Evolutionary conservation across 2,113 vertebrate genomes (phyloP).

Genomic region (Dermatemys mawii): DNA sequence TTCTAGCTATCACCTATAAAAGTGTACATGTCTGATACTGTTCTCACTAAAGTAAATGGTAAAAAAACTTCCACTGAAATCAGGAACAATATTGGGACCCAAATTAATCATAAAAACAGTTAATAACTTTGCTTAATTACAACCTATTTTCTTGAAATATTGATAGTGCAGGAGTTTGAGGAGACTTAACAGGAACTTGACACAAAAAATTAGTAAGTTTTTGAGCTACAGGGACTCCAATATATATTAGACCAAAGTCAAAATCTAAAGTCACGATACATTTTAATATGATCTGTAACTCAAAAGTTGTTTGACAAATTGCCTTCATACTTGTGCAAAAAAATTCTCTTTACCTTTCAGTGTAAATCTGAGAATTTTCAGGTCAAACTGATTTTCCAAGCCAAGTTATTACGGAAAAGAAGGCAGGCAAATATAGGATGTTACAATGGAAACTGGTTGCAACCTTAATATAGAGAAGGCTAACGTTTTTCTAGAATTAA

Average conservation of each 20-base stretch:
- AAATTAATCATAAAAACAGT: not conserved
- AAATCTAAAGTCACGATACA: not conserved
- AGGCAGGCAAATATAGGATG: rapidly evolving
- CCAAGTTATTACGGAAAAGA: not conserved
- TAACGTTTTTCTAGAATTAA: not conserved
- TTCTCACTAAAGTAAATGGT: not conserved
- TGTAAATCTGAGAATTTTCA: not conserved
- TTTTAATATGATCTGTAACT: not conserved
- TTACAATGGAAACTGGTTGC: not conserved
- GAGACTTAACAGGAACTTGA: not conserved
- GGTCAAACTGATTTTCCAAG: not conserved
- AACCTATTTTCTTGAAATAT: not conserved
- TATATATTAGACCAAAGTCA: not conserved
- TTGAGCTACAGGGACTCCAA: not conserved
- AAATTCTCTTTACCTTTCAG: not conserved
- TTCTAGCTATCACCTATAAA: not conserved
- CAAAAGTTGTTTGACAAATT: not conserved
- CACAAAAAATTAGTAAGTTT: not conserved
- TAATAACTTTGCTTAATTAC: not conserved
- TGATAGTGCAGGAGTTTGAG: not conserved
- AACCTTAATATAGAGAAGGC: not conserved
- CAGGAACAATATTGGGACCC: not conserved
- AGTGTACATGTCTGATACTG: not conserved
- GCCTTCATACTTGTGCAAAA: not conserved
- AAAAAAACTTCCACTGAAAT: not conserved